These are phyloP conservation scores for Campodea augens DNA, from an alignment of 1,140 invertebrate species.

Conservation along the genomic window DNA sequence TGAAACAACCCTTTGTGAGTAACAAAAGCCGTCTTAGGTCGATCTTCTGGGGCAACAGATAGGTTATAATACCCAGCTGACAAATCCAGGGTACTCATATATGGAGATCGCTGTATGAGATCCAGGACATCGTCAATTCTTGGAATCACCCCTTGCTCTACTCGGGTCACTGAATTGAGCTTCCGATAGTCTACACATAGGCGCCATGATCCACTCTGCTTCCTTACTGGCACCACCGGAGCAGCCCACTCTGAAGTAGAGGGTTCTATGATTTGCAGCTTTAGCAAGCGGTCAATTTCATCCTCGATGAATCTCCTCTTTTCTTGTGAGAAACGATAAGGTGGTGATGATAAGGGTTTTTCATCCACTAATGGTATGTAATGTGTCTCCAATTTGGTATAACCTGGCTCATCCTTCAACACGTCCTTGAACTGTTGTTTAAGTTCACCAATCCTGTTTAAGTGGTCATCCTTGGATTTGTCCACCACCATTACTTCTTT, in stretches of 20 bases:
- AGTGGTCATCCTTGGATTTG: no score
- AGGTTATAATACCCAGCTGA: no score
- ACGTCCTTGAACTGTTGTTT: no score
- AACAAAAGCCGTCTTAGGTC: no score
- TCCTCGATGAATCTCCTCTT: conserved; percentile 3
- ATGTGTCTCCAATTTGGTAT: conserved; percentile 2
- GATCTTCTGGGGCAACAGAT: no score
- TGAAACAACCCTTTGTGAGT: no score
- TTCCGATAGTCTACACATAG: conserved; percentile 6
- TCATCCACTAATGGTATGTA: conserved; percentile 4
- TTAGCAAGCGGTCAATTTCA: conserved; percentile 7
- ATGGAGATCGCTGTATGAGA: no score
- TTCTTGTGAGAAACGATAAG: conserved; percentile 4
- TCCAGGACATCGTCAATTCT: no score
- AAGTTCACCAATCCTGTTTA: no score
- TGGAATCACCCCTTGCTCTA: conserved; percentile 6
- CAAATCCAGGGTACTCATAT: no score
- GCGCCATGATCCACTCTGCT: conserved; percentile 7
- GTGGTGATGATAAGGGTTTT: conserved; percentile 1
- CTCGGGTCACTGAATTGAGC: conserved; percentile 1
- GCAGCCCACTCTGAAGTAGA: conserved; percentile 4
- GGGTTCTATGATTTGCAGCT: conserved; percentile 1
- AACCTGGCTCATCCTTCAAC: no score
- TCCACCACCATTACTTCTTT: no score
- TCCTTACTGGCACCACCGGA: conserved; percentile 5